Base-by-base conservation (phyloP, 2,113 vertebrate genomes). In the Atractosteus spatula region DNA sequence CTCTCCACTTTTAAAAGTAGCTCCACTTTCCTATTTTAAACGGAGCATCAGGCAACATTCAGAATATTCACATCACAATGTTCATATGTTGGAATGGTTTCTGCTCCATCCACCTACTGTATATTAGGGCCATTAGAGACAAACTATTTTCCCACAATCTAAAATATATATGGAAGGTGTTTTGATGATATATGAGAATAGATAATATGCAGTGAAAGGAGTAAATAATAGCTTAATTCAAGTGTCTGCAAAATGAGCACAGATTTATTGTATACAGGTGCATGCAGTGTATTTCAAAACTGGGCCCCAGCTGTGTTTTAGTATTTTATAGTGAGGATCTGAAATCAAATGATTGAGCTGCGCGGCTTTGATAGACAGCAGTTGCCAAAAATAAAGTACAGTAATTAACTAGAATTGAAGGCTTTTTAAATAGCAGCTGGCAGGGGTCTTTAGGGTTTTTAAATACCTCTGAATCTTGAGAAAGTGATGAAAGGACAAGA, bases 381-480 rank as follows among this genome's bases (percentile, higher is more conserved):
- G 81, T 81, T 8, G 77, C 79, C 79, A 81, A 86, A 85, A 89
- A 86, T 83, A 80, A 86, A 88, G 79, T 83, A 78, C 80, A 77
- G 80, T 82, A 87, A 89, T 91, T 88, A 84, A 77, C 78, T 84
- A 74, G 79, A 78, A 86, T 85, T 71, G 83, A 71, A 73, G 78
- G 73, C 7, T 29, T 68, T 75, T 67, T 71, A 70, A 71, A 65
- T 74, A 45, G 63, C 67, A 44, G 71, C 45, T 54, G 47, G 47
- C 47, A 51, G 63, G 71, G 55, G 42, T 2, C 55, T 17, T 17
- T 67, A 79, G 77, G 80, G 55, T 77, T 73, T 80, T 76, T 74
- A 71, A 75, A 56, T 63, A 73, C 73, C 75, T 56, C 74, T 62
- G 71, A 76, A 83, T 79, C 63, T 73, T 78, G 69, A 71, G 68